Percentiles rank a stretch among this genome's conserved stretches.
phyloP scores from a whole-genome alignment of 2,888 invertebrate genomes.

The Drosophila kuntzei region DNA sequence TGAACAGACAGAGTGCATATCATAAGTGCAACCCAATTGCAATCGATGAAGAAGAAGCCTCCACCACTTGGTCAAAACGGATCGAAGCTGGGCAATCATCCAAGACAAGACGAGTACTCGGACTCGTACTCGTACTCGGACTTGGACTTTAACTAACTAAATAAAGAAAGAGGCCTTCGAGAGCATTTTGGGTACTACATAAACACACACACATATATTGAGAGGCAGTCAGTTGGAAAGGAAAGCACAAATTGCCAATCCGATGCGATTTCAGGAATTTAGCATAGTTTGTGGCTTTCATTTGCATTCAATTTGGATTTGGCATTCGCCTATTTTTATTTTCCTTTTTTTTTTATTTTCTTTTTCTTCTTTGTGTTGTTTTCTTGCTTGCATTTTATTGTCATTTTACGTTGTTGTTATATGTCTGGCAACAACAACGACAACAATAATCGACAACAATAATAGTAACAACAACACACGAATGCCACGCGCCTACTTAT shows the following conservation, averaged over 20 bases:
- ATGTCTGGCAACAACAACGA: slow-evolving; percentile 63
- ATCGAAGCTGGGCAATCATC: slow-evolving; percentile 48
- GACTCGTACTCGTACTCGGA: slow-evolving; percentile 1
- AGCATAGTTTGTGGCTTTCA: slow-evolving; percentile 83
- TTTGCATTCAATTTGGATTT: slow-evolving; percentile 84
- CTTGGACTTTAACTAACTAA: slow-evolving; percentile 57
- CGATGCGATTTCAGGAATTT: slow-evolving; percentile 83
- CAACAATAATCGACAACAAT: slow-evolving; percentile 80
- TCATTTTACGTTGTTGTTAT: slow-evolving; percentile 76
- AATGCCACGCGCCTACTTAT: slow-evolving; percentile 84
- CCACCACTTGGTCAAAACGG: slow-evolving; percentile 16
- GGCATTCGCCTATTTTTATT: slow-evolving; percentile 60
- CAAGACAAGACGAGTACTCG: slow-evolving; percentile 36
- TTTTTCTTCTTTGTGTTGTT: slow-evolving; percentile 11
- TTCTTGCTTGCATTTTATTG: slow-evolving; percentile 67
- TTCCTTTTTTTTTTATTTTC: slow-evolving; percentile 30
- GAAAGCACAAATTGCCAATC: slow-evolving; percentile 81
- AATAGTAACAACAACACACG: slow-evolving; percentile 82
- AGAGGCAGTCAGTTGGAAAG: slow-evolving; percentile 53
- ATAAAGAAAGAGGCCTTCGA: slow-evolving; percentile 61
- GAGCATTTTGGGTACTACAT: slow-evolving; percentile 52
- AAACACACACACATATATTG: slow-evolving; percentile 41
- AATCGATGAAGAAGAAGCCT: slow-evolving; percentile 45
- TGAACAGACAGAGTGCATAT: slow-evolving; percentile 30
- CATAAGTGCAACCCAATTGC: slow-evolving; percentile 48